A percentile compares a stretch with the other conserved stretches of the same genome.
phyloP scores from a whole-genome alignment of 2,888 invertebrate species.

The Ptychoptera albimana region DNA sequence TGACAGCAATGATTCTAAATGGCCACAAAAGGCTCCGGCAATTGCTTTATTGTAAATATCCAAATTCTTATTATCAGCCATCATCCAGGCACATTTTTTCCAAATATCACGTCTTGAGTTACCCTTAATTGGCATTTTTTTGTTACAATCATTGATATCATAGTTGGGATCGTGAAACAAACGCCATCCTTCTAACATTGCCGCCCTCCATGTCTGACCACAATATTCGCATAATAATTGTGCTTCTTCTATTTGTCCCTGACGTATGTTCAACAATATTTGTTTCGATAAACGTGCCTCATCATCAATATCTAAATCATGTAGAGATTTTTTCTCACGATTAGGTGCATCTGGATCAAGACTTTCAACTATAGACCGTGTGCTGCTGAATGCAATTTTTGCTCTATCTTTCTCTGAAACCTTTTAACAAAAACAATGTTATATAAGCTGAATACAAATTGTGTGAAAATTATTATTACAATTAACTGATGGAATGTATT shows the following conservation, averaged over 20 bases:
- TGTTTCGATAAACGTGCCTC: constrained; percentile 40
- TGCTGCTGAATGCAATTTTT: constrained; percentile 40
- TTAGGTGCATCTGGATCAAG: constrained; percentile 84
- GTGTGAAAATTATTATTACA: constrained; percentile 24
- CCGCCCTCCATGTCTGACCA: constrained; percentile 86
- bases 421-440: too few species aligned
- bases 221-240: constrained; percentile 67
- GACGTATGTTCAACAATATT: constrained; percentile 57
- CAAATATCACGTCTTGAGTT: constrained; percentile 68
- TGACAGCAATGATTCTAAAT: constrained; percentile 57
- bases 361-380: constrained; percentile 42
- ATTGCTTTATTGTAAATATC: constrained; percentile 48
- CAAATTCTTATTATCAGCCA: constrained; percentile 34
- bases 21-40: constrained; percentile 67
- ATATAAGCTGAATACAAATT: too few species aligned
- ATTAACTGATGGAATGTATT: constrained; percentile 67
- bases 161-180: constrained; percentile 72
- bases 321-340: constrained; percentile 59
- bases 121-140: constrained; percentile 47
- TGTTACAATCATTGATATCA: constrained; percentile 28
- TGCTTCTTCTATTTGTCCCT: constrained; percentile 74
- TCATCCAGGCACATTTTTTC: constrained; percentile 57
- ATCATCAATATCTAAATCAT: constrained; percentile 78
- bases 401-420: constrained; percentile 24
- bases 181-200: constrained; percentile 80